Evolutionary conservation across 1,140 invertebrate genomes (phyloP).

Genomic region (Pseudomyrmex gracilis): DNA sequence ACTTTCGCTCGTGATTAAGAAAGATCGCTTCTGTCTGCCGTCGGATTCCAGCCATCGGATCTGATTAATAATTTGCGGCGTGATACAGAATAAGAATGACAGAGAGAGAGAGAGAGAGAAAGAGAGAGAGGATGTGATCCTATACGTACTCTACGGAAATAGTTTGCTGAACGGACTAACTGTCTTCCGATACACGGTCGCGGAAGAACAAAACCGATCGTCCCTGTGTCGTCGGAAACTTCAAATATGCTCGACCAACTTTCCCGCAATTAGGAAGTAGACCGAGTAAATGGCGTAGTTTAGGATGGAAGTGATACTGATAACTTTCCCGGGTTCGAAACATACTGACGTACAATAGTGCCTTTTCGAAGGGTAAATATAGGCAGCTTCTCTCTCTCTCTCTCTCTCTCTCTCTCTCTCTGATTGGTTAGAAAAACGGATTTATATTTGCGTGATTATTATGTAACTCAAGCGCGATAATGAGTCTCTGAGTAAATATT

Average conservation of each 20-base stretch:
- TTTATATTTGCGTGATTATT: too few relatives aligned
- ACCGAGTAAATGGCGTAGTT: conserved; percentile 34
- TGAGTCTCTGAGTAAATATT: too few relatives aligned
- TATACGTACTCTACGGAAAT: conserved; percentile 11
- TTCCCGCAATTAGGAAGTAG: conserved; percentile 39
- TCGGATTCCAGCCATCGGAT: conserved; percentile 36
- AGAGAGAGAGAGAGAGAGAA: too few relatives aligned
- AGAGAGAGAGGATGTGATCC: background rate
- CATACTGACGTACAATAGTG: background rate
- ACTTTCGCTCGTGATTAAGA: conserved; percentile 60
- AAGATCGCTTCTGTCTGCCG: conserved; percentile 55
- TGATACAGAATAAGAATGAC: background rate
- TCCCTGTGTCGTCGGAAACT: conserved; percentile 35
- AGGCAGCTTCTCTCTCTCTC: too few relatives aligned
- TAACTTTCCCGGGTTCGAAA: background rate
- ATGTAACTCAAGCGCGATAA: too few relatives aligned
- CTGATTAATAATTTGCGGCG: conserved; percentile 63
- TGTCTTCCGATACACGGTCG: conserved; percentile 26
- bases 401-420: too few relatives aligned
- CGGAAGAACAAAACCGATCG: conserved; percentile 48
- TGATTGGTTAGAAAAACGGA: too few relatives aligned
- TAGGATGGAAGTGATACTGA: conserved; percentile 8
- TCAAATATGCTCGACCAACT: conserved; percentile 40
- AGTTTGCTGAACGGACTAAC: conserved; percentile 52
- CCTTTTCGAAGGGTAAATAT: background rate